Evolutionary conservation across 2,797 vertebrate species (phyloP), one percentile per base, ranked within the genome.

Genomic region (Ataeniobius toweri): DNA sequence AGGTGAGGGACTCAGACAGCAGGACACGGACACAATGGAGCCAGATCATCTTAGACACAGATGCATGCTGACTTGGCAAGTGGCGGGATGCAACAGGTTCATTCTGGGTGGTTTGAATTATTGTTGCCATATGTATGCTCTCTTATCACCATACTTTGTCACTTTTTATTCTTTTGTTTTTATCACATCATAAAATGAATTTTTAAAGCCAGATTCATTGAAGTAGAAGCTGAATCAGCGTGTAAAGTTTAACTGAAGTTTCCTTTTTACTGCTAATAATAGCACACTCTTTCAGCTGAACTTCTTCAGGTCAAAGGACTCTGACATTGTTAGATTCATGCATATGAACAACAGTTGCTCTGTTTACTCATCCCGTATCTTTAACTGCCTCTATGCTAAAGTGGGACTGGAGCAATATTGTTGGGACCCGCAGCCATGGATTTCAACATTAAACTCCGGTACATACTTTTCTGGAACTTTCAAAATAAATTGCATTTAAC

Each of bases 1-100:
- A 89, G 83, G 88, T 79, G 83, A 59, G 85, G 70, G 80, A 88
- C 87, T 86, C 88, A 75, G 82, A 63, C 71, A 73, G 83, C 74
- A 79, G 81, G 80, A 89, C 65, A 39, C 74, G 46, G 80, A 82
- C 41, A 89, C 86, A 87, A 85, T 65, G 51, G 79, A 83, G 58
- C 74, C 13, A 2, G 59, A 65, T 82, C 46, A 55, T 76, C 74
- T 79, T 78, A 76, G 77, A 78, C 75, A 71, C 55, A 78, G 83
- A 69, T 67, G 84, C 59, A 74, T 24, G 58, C 48, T 22, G 75
- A 81, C 73, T 72, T 71, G 81, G 75, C 78, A 83, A 83, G 83
- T 82, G 83, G 75, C 3, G 59, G 18, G 7, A 67, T 56, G 76
- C 56, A 44, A 59, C 74, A 69, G 58, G 80, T 88, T 89, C 48